Evolutionary conservation across 2,113 vertebrate genomes (phyloP).

Genomic region (Mustela lutreola): DNA sequence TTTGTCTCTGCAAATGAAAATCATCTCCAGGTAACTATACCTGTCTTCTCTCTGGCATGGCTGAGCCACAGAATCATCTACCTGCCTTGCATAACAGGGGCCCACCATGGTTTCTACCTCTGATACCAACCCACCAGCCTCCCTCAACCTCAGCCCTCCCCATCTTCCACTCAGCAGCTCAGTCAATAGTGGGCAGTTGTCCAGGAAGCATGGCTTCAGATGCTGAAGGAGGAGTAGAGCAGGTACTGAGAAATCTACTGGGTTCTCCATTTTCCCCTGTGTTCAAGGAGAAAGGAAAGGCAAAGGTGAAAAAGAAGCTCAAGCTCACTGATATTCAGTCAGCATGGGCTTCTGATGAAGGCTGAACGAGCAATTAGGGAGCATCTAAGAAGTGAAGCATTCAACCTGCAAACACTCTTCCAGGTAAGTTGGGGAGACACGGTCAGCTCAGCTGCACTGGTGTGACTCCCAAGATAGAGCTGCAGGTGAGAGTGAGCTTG

Average conservation of each 20-base stretch:
- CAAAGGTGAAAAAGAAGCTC: background rate
- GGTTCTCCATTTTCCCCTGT: background rate
- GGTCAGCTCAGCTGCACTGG: background rate
- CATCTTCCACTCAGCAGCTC: background rate
- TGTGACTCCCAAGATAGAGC: background rate
- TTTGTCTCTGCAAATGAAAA: background rate
- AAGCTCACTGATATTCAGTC: fast-evolving
- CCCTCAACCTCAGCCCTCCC: constrained; percentile 6
- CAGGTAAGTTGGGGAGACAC: background rate
- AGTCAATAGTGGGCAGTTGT: constrained; percentile 61
- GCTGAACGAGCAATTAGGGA: background rate
- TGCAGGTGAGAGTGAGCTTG: background rate
- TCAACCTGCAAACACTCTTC: background rate
- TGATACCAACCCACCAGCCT: background rate
- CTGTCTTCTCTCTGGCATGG: constrained; percentile 63
- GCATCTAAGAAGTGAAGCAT: background rate
- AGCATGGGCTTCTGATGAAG: background rate
- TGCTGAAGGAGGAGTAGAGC: constrained; percentile 12
- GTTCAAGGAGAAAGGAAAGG: background rate
- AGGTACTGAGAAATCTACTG: background rate
- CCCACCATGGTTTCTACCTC: background rate
- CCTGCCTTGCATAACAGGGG: constrained; percentile 75
- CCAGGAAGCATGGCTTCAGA: background rate
- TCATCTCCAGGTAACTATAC: background rate
- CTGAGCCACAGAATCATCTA: constrained; percentile 81